Percentiles rank a stretch among this genome's conserved stretches.
These are phyloP conservation scores for Drepanosiphum platanoidis DNA, from an alignment of 2,888 invertebrate species.

Conservation along the genomic window DNA sequence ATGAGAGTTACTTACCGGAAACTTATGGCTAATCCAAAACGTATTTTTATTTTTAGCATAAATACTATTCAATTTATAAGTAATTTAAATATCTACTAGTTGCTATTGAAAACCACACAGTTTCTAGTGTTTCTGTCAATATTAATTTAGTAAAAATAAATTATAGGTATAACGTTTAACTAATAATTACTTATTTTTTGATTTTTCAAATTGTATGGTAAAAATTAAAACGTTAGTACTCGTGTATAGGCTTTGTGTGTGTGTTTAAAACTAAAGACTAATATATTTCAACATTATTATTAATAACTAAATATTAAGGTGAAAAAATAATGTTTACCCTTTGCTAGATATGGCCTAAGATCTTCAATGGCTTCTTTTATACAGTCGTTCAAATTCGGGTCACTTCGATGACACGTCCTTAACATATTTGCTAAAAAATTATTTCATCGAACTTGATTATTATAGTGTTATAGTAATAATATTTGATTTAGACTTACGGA, in stretches of 20 bases:
- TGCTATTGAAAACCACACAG: neutral
- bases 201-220: too few relatives aligned
- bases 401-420: conserved; percentile 74
- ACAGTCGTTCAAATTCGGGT: conserved; percentile 74
- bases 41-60: too few relatives aligned
- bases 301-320: neutral
- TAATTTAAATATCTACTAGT: too few relatives aligned
- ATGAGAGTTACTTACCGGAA: too few relatives aligned
- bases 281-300: neutral
- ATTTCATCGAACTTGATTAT: neutral
- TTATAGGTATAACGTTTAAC: neutral
- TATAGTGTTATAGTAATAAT: neutral
- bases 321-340: too few relatives aligned
- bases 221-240: too few relatives aligned
- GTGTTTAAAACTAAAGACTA: neutral
- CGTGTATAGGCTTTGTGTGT: too few relatives aligned
- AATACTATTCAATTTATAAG: too few relatives aligned
- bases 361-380: conserved; percentile 72
- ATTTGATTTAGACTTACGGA: conserved; percentile 29
- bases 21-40: too few relatives aligned
- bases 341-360: conserved; percentile 71
- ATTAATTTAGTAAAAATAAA: neutral
- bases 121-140: neutral
- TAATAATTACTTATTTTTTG: too few relatives aligned
- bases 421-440: conserved; percentile 74